A percentile compares a stretch with the other conserved stretches of the same genome.
Conservation (phyloP, 1,140 invertebrate genomes). For the Protaetia brevitarsis region DNA sequence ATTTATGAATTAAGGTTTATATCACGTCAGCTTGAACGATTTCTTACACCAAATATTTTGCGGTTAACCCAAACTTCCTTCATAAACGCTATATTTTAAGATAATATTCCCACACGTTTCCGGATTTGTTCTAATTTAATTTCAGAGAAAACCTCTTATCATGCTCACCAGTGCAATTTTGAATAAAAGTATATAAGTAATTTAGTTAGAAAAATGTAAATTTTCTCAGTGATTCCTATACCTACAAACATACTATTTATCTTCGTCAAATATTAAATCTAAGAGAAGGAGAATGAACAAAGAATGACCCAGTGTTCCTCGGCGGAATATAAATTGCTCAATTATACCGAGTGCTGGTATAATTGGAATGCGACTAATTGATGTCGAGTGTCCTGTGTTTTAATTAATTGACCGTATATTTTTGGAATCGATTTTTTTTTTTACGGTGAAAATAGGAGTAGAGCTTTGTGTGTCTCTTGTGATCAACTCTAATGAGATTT, state of each 20-base stretch:
- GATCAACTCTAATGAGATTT: too few species aligned
- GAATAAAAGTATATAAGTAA: background rate
- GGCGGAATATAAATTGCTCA: background rate
- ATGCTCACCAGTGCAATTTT: too few species aligned
- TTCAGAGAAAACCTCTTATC: too few species aligned
- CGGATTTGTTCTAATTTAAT: background rate
- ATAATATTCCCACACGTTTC: background rate
- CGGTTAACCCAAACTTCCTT: slow-evolving; percentile 1
- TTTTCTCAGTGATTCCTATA: background rate
- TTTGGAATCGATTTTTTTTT: too few species aligned
- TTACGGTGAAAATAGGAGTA: too few species aligned
- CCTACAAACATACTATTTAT: background rate
- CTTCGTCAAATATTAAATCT: background rate
- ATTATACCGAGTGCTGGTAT: background rate
- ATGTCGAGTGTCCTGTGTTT: slow-evolving; percentile 5
- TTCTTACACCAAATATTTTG: too few species aligned
- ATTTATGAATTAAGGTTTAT: background rate
- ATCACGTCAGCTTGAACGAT: background rate
- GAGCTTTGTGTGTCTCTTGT: too few species aligned
- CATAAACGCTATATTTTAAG: background rate
- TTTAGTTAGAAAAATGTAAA: background rate
- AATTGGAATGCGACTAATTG: background rate
- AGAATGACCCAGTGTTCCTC: too few species aligned
- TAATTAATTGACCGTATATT: background rate
- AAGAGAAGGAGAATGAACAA: too few species aligned